These are phyloP conservation scores for Phalacrocorax carbo DNA, from an alignment of 2,113 vertebrate species.

Conservation along the genomic window DNA sequence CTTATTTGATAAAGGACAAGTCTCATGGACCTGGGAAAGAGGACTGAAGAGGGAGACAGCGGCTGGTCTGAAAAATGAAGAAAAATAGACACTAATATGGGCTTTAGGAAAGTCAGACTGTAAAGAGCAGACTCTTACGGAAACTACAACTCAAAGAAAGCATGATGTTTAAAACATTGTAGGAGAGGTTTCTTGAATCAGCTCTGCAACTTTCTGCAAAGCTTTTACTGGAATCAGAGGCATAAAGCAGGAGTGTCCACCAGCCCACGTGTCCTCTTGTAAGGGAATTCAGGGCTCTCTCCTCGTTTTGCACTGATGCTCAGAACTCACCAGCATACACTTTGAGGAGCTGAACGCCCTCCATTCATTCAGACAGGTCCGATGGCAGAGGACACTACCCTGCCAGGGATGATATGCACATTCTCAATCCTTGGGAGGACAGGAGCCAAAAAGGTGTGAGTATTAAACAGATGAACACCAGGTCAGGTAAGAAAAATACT, in stretches of 20 bases:
- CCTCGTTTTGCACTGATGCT: background rate
- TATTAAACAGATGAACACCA: background rate
- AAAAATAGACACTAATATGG: background rate
- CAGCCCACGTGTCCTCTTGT: accelerated
- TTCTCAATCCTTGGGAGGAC: background rate
- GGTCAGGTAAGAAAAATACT: constrained; percentile 75
- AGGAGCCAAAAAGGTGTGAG: background rate
- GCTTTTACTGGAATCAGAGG: background rate
- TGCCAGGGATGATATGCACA: accelerated
- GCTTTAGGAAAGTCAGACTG: background rate
- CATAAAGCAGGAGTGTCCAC: accelerated
- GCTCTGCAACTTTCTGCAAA: background rate
- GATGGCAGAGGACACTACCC: background rate
- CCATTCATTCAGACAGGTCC: background rate
- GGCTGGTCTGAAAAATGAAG: background rate
- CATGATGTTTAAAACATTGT: background rate
- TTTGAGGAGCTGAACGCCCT: background rate
- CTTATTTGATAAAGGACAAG: background rate
- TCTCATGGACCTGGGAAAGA: background rate
- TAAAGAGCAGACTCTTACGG: background rate
- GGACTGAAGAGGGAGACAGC: background rate
- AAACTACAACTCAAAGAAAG: background rate
- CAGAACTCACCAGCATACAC: background rate
- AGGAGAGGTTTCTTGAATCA: background rate
- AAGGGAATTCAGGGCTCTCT: background rate